Base-by-base conservation (phyloP, 2,113 vertebrate genomes). In the Balaeniceps rex region DNA sequence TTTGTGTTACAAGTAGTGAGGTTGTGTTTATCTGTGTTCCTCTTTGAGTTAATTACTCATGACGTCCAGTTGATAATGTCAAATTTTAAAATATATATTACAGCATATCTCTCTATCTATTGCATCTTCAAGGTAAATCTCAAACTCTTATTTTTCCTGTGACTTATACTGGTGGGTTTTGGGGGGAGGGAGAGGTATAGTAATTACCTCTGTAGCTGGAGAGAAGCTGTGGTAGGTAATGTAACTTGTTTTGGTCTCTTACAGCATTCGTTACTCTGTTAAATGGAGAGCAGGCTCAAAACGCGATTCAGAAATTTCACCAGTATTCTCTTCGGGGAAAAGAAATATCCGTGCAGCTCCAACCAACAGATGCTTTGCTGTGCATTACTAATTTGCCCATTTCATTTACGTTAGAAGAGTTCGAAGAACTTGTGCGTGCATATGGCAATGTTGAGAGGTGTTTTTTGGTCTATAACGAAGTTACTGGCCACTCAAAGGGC, bases 361-460 rank as follows among this genome's bases (percentile, higher is more conserved):
- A 99, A 96, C 99, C 99, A 31, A 99, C 99, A 1, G 99, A 99
- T 88, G 99, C 99, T 16, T 98, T 99, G 96, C 98, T 99, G 16
- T 99, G 99, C 96, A 95, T 99, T 96, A 99, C 99, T 94, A 99
- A 99, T 96, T 98, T 99, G 94, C 99, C 99, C 49, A 80, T 97
- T 61, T 98, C 99, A 12, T 98, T 99, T 72, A 98, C 98, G 0
- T 96, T 98, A 5, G 97, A 99, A 85, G 98, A 99, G 95, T 99
- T 99, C 86, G 99, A 99, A 98, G 99, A 99, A 75, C 98, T 99
- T 51, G 99, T 99, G 55, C 99, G 99, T 34, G 93, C 98, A 9
- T 99, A 99, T 10, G 99, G 99, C 58, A 99, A 99, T n/a, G 98
- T 99, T 1, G 99, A 99, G 97, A 98, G 99, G 61, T 99, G 99